phyloP scores from a whole-genome alignment of 2,888 invertebrate genomes.

The Unio delphinus region DNA sequence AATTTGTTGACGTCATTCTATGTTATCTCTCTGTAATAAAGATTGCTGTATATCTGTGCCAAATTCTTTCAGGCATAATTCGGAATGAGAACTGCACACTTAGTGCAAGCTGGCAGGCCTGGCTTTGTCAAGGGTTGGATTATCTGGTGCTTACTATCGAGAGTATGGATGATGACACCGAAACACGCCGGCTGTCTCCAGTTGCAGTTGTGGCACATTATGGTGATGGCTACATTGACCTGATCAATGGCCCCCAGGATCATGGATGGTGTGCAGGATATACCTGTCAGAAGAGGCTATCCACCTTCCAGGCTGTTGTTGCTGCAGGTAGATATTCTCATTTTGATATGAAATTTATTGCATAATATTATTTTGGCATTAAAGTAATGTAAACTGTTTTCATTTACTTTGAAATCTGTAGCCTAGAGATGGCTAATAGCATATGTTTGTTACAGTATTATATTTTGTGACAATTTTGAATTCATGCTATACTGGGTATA shows the following conservation, averaged over 20 bases:
- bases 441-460: too few species aligned
- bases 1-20: too few species aligned
- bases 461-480: too few species aligned
- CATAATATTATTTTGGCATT: too few species aligned
- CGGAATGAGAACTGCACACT: conserved; percentile 26
- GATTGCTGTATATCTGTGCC: too few species aligned
- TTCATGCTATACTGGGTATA: too few species aligned
- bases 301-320: conserved; percentile 60
- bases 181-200: conserved; percentile 64
- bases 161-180: conserved; percentile 66
- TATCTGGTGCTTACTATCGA: conserved; percentile 61
- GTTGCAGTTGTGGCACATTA: conserved; percentile 42
- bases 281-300: conserved; percentile 65
- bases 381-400: too few species aligned
- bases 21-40: too few species aligned
- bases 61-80: neutral
- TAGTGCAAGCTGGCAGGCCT: conserved; percentile 47
- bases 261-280: conserved; percentile 70
- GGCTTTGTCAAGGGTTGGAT: conserved; percentile 44
- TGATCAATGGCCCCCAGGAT: conserved; percentile 70
- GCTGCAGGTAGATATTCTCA: conserved; percentile 44
- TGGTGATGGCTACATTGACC: conserved; percentile 56
- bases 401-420: too few species aligned
- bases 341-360: neutral
- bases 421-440: too few species aligned